Base-by-base conservation (phyloP, 2,888 invertebrate genomes). In the Nemurella pictetii region DNA sequence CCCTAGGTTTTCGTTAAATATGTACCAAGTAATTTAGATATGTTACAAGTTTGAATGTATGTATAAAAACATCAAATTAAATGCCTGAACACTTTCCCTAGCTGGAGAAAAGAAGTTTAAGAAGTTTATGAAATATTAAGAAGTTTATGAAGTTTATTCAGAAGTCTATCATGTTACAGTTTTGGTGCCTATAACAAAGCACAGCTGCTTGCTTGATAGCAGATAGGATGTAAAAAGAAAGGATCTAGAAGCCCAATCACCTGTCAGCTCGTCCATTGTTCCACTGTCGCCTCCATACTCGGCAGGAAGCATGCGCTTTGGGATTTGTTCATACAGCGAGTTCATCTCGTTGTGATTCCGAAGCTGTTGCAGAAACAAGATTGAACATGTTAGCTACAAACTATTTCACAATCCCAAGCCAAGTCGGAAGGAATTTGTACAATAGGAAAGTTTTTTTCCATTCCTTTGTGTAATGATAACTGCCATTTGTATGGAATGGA, bases 321-420 rank as follows among this genome's bases (percentile, higher is more conserved):
- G 93, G 29, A 95, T 90, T 82, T 91, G 88, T 87, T 93, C 90
- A 87, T 93, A 92, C 83, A 95, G 90, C 32, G 92, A 92, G 0
- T 93, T 92, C 85, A 91, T 90, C 87, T 92, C 90, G 55, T 20
- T n/a, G 36, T 35, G 81, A 9, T 29, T 32, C 32, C 35, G 25
- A 27, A 15, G 0, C 27, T 32, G 80, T 0, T 15, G 78, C 30
- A 74, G 0, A 26, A 25, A 12, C 15, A 85, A 25, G n/a, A 81
- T 25, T 55, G 81, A 73, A 83, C 26, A 35, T 30, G 30, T 25
- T 83, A 84, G 35, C 30, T n/a, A n/a, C n/a, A n/a, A n/a, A n/a
- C n/a, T n/a, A n/a, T n/a, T n/a, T n/a, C n/a, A n/a, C n/a, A n/a
- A n/a, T n/a, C n/a, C n/a, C n/a, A n/a, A n/a, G n/a, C n/a, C n/a